Percentiles rank a stretch among this genome's conserved stretches.
Evolutionary conservation across 2,113 vertebrate genomes (phyloP).

Genomic region (Aythya baeri): DNA sequence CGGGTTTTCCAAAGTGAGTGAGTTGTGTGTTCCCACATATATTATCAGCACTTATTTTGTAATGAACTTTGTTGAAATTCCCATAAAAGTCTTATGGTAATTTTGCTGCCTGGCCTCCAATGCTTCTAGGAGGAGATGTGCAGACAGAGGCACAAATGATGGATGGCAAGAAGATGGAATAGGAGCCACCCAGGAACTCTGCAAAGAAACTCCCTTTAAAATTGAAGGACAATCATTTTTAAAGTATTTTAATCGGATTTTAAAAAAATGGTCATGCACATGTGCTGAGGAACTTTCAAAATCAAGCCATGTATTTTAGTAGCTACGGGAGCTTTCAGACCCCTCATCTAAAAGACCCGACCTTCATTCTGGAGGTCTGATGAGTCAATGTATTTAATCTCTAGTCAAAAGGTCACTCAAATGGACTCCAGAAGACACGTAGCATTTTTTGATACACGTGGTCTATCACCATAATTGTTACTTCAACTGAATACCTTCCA

Average conservation of each 20-base stretch:
- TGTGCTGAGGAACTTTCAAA: background rate
- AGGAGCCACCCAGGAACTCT: background rate
- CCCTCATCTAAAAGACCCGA: background rate
- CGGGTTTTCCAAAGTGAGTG: background rate
- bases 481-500: conserved; percentile 48
- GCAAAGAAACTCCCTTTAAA: background rate
- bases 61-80: background rate
- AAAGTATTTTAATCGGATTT: background rate
- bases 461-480: conserved; percentile 4
- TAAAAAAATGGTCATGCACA: background rate
- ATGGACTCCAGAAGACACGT: conserved; percentile 31
- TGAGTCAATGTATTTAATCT: conserved; percentile 6
- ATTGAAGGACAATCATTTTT: conserved; percentile 31
- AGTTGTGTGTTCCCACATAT: background rate
- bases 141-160: background rate
- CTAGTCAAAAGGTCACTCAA: conserved; percentile 3
- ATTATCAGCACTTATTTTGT: background rate
- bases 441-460: background rate
- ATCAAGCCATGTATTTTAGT: background rate
- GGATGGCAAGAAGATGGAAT: background rate
- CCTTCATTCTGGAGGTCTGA: background rate
- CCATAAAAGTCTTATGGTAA: background rate
- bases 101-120: background rate
- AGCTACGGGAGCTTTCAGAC: background rate
- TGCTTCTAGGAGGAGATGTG: background rate